Conservation (phyloP, 1,140 invertebrate genomes). For the Littorina saxatilis region DNA sequence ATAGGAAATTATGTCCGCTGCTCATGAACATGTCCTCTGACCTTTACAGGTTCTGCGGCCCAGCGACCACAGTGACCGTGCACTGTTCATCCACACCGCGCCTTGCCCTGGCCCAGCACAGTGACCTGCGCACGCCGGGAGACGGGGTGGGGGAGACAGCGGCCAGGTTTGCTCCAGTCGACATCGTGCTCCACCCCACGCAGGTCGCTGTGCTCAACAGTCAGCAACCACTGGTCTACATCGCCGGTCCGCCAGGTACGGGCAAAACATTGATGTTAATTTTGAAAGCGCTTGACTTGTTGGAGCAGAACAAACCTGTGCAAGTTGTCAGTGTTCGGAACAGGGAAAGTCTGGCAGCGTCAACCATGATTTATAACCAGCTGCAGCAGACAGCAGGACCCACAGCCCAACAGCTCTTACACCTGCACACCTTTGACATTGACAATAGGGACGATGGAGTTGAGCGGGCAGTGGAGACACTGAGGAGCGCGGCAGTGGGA, state of each 20-base stretch:
- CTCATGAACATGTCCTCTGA: no score
- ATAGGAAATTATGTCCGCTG: no score
- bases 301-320: neutral
- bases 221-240: neutral
- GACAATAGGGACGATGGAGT: no score
- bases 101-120: neutral
- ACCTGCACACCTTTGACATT: constrained; percentile 11
- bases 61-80: constrained; percentile 14
- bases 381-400: neutral
- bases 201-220: neutral
- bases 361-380: neutral
- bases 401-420: neutral
- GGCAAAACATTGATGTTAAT: constrained; percentile 22
- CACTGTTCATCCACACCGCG: neutral
- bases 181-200: constrained; percentile 6
- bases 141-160: constrained; percentile 18
- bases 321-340: constrained; percentile 23
- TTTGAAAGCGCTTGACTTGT: constrained; percentile 9
- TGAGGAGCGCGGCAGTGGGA: no score
- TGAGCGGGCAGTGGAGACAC: no score
- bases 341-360: constrained; percentile 6
- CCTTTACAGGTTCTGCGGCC: no score
- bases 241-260: constrained; percentile 10
- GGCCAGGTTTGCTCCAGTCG: neutral
- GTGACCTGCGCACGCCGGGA: neutral